Evolutionary conservation across 1,140 invertebrate genomes (phyloP), one percentile per base, ranked within the genome.

Genomic region (Galendromus occidentalis): DNA sequence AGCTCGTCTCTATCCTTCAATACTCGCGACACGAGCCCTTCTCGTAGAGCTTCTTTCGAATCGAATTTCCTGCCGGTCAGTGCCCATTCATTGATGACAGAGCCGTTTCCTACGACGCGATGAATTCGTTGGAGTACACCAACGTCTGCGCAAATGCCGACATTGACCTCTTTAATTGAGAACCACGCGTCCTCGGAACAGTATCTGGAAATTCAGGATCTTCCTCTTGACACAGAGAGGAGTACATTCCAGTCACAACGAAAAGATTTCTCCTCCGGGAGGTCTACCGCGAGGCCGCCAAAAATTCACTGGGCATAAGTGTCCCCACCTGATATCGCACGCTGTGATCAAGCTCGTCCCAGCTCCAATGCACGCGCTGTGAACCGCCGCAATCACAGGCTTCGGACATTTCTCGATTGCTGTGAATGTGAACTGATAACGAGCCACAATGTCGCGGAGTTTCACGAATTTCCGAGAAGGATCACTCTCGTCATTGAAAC

Each of bases 81-180:
- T 66, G 84, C 85, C 7, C 97, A 77, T 75, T 98, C 94, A 44
- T 90, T 79, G 0, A 82, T 85, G 51, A 91, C 78, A 72, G 91
- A 93, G 44, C 87, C 82, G 72, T 83, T 94, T 7, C 91, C 91
- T 51, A 95, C 80, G 1, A 91, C 81, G 79, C 89, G 93, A n/a
- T 91, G 92, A 33, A 98, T 76, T 69, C 93, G 82, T 77, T 98
- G 93, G 30, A 98, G 77, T 1, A 86, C 85, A 28, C 94, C 94
- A 42, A 98, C 85, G 80, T 98, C 94, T 63, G 94, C 91, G 55
- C 92, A 88, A 75, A 98, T 79, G 1, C 91, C 92, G 68, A 80
- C 68, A 66, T 77, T 76, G 64, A 85, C 85, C 80, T 94, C 89
- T 76, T 91, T 92, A 7, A 94, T 82, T 79, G 87, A 84, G 74